These are phyloP conservation scores for Epistrophella euchroma DNA, from an alignment of 2,888 invertebrate species.

Conservation along the genomic window DNA sequence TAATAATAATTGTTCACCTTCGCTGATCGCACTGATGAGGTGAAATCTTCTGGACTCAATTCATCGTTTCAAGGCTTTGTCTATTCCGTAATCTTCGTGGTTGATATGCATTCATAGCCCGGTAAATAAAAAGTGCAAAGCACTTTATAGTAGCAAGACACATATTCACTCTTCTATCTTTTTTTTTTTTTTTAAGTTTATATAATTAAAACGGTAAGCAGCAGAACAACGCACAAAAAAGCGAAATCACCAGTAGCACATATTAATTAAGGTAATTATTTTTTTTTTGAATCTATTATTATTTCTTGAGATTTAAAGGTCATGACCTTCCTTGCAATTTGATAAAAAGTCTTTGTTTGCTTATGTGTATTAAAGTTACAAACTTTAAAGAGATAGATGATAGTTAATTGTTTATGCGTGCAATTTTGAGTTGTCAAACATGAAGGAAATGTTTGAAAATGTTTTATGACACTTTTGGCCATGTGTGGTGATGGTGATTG, in stretches of 20 bases:
- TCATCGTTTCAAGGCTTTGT: conserved; percentile 52
- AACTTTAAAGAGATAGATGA: not conserved
- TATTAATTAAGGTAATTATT: conserved; percentile 63
- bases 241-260: conserved; percentile 22
- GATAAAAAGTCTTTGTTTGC: conserved; percentile 14
- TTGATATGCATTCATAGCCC: conserved; percentile 59
- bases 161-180: conserved; percentile 26
- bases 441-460: conserved; percentile 52
- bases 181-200: not conserved
- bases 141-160: not conserved
- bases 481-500: conserved; percentile 3
- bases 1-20: conserved; percentile 79
- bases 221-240: conserved; percentile 28
- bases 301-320: conserved; percentile 53
- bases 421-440: conserved; percentile 38
- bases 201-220: conserved; percentile 30
- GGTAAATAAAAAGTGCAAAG: conserved; percentile 40
- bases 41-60: conserved; percentile 80
- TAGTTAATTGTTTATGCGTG: conserved; percentile 49
- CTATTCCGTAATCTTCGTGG: conserved; percentile 59
- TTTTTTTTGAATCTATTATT: conserved; percentile 45
- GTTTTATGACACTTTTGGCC: conserved; percentile 22
- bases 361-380: not conserved
- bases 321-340: conserved; percentile 58
- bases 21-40: conserved; percentile 83